These are phyloP conservation scores for Pogonocichla stellata DNA, from an alignment of 2,113 vertebrate species.

Conservation along the genomic window DNA sequence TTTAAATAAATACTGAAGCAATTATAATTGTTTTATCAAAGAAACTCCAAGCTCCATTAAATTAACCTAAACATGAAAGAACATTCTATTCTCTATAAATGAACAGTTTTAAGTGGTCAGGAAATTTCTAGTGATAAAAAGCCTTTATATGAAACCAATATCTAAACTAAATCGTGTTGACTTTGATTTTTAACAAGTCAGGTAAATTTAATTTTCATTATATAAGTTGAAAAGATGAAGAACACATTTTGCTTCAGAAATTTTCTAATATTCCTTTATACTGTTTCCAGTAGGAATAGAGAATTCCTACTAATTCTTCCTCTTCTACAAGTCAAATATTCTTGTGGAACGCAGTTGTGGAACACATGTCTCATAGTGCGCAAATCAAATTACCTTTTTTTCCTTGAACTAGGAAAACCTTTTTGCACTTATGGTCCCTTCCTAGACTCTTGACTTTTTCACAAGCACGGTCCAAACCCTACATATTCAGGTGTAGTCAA, in stretches of 20 bases:
- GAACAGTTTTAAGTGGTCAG: not conserved
- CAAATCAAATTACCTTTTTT: not conserved
- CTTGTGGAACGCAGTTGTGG: not conserved
- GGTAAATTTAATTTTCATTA: not conserved
- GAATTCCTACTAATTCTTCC: not conserved
- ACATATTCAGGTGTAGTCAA: not conserved
- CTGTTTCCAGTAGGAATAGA: not conserved
- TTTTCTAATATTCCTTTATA: not conserved
- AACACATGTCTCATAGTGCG: not conserved
- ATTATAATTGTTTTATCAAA: not conserved
- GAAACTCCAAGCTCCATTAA: not conserved
- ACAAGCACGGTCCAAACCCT: not conserved
- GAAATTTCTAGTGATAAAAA: not conserved
- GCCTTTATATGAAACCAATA: not conserved
- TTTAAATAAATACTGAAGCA: slow-evolving; percentile 5
- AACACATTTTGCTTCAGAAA: not conserved
- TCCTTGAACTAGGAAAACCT: not conserved
- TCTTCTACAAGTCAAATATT: not conserved
- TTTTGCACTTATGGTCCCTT: not conserved
- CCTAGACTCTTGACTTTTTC: not conserved
- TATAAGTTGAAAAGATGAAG: not conserved
- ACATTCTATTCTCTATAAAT: not conserved
- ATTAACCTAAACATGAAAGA: not conserved
- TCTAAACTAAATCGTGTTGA: not conserved
- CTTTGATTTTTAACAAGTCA: not conserved